Conservation (phyloP, 2,113 vertebrate species). For the Callionymus lyra region DNA sequence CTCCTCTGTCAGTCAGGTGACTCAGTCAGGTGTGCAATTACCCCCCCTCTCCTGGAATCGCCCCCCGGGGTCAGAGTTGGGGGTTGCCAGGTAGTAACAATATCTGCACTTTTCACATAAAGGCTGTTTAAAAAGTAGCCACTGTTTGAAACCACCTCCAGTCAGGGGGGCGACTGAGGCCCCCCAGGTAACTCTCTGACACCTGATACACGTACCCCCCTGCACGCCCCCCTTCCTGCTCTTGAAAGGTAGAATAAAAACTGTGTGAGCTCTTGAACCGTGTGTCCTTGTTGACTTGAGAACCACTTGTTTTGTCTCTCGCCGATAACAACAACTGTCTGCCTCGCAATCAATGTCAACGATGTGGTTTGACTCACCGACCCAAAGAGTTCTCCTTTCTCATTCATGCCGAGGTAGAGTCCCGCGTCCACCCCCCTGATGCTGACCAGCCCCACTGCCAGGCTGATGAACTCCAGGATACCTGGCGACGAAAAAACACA, state of each 20-base stretch:
- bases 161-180: slow-evolving; percentile 26
- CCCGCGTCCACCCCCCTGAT: slow-evolving; percentile 95
- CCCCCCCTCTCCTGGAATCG: slow-evolving; percentile 5
- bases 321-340: no score
- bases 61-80: slow-evolving; percentile 33
- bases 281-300: no score
- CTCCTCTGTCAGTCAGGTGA: slow-evolving; percentile 48
- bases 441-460: slow-evolving; percentile 97
- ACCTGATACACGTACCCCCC: slow-evolving; percentile 55
- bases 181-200: slow-evolving; percentile 52
- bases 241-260: no score
- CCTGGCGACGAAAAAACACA: slow-evolving; percentile 65
- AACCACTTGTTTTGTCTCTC: no score
- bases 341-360: slow-evolving; percentile 20
- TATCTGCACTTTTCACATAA: slow-evolving; percentile 56
- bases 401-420: slow-evolving; percentile 97
- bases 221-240: slow-evolving; percentile 32
- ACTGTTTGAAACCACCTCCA: slow-evolving; percentile 42
- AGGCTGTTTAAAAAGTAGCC: slow-evolving; percentile 48
- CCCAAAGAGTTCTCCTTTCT: slow-evolving; percentile 94
- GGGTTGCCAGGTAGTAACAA: slow-evolving; percentile 58
- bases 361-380: slow-evolving; percentile 80
- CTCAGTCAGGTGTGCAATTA: slow-evolving; percentile 54
- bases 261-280: no score
- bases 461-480: slow-evolving; percentile 98